Base-by-base conservation (phyloP, 2,888 invertebrate species). In the Abrostola triplasia region DNA sequence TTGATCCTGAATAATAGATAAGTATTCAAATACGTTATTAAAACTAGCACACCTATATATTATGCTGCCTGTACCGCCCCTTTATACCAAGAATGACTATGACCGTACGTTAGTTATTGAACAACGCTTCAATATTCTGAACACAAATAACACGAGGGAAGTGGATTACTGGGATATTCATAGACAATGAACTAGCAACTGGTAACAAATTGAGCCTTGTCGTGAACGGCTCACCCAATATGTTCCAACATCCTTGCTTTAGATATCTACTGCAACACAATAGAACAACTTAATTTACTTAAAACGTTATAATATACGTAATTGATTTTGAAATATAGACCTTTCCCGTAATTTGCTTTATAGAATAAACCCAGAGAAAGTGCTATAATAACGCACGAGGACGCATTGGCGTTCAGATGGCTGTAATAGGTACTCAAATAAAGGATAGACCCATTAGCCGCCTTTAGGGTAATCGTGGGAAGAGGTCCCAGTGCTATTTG, bases 1-100 rank as follows among this genome's bases (percentile, higher is more conserved):
- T 74, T 51, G 70, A 71, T 70, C 54, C 12, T 63, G 75, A 58
- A 70, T 64, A 70, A 63, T 74, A 62, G 69, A 74, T 70, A 69
- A 55, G 49, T 47, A 59, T 38, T 51, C 47, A 67, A 69, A 62
- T 36, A 40, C 47, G 49, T 42, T 50, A 50, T 53, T 56, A 58
- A 10, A 49, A 49, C 44, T 49, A 55, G 36, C 8, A 64, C 55
- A 70, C 71, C 59, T 75, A 41, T 59, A 47, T 64, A 54, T 40
- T 41, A 47, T 47, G 9, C 13, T 47, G 9, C 0, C 44, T 54
- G 64, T 59, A 56, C 64, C 71, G 71, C 66, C 66, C 59, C 66
- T 59, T 49, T 42, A 37, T 59, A 55, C 70, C 35, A 37, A 52
- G 51, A 44, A 74, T 55, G 70, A 44, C 75, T 48, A 12, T 44